Conservation (phyloP, 2,888 invertebrate genomes). For the Morpho helenor region DNA sequence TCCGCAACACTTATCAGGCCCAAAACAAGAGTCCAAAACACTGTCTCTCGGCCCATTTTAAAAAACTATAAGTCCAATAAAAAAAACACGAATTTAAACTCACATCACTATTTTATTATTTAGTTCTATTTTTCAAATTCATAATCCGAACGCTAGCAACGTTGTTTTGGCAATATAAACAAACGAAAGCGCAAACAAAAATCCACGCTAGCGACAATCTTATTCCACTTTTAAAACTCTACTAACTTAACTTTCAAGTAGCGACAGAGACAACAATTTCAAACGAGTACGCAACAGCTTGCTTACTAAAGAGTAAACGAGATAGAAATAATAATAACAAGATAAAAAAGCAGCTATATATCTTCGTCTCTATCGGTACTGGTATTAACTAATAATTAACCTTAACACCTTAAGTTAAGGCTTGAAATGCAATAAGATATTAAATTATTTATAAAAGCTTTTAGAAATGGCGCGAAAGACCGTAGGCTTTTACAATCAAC, state of each 20-base stretch:
- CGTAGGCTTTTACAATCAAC: slow-evolving; percentile 23
- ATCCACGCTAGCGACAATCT: slow-evolving; percentile 31
- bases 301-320: slow-evolving; percentile 38
- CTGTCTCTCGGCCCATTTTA: slow-evolving; percentile 49
- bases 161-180: slow-evolving; percentile 28
- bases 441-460: slow-evolving; percentile 23
- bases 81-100: slow-evolving; percentile 34
- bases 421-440: slow-evolving; percentile 6
- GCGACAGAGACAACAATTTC: slow-evolving; percentile 33
- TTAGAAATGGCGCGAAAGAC: slow-evolving; percentile 33
- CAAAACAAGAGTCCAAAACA: slow-evolving; percentile 66
- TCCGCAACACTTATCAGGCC: slow-evolving; percentile 60
- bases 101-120: slow-evolving; percentile 35
- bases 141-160: slow-evolving; percentile 29
- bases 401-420: background rate
- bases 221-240: slow-evolving; percentile 36
- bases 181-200: slow-evolving; percentile 44
- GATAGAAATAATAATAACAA: slow-evolving; percentile 41
- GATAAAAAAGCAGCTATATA: slow-evolving; percentile 27
- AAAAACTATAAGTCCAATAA: slow-evolving; percentile 29
- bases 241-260: slow-evolving; percentile 39
- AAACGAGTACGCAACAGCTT: slow-evolving; percentile 18
- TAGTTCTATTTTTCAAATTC: slow-evolving; percentile 33
- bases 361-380: slow-evolving; percentile 28
- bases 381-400: slow-evolving; percentile 4